These are phyloP conservation scores for Dolichotis patagonum DNA, from an alignment of 2,113 vertebrate genomes.

Conservation along the genomic window DNA sequence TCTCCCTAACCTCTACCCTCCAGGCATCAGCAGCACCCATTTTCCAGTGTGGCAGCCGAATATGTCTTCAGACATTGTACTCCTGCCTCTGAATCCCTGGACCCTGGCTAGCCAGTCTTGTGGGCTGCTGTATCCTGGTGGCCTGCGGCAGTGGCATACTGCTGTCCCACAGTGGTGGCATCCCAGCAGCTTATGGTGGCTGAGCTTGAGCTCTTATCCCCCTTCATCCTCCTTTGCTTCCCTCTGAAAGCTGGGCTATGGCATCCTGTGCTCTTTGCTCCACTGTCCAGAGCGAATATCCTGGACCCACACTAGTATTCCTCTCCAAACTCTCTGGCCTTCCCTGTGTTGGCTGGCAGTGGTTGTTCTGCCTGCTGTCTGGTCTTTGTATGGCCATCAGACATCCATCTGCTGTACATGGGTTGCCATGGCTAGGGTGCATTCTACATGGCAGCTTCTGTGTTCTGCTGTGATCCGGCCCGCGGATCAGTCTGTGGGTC, in stretches of 20 bases:
- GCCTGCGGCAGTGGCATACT: not conserved
- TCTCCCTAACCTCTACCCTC: not conserved
- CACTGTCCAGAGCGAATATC: not conserved
- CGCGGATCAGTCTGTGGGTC: no score
- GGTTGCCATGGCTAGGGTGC: conserved; percentile 83
- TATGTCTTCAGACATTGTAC: not conserved
- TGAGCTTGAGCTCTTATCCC: not conserved
- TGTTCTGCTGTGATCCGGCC: no score
- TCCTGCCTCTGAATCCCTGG: not conserved
- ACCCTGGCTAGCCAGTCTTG: not conserved
- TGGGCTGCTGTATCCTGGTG: not conserved
- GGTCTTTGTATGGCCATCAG: conserved; percentile 82
- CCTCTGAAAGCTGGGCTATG: not conserved
- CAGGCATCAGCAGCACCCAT: not conserved
- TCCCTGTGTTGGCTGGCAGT: conserved; percentile 69
- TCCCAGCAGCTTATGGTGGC: not conserved
- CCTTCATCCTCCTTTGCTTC: not conserved
- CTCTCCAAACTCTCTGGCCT: not conserved
- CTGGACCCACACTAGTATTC: not conserved
- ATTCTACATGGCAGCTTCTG: conserved; percentile 75
- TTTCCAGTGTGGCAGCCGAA: not conserved
- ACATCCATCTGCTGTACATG: conserved; percentile 79
- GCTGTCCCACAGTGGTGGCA: not conserved
- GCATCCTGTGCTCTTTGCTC: not conserved
- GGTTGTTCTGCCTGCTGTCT: conserved; percentile 86